Conservation (phyloP, 2,113 vertebrate genomes). For the Heptranchias perlo region DNA sequence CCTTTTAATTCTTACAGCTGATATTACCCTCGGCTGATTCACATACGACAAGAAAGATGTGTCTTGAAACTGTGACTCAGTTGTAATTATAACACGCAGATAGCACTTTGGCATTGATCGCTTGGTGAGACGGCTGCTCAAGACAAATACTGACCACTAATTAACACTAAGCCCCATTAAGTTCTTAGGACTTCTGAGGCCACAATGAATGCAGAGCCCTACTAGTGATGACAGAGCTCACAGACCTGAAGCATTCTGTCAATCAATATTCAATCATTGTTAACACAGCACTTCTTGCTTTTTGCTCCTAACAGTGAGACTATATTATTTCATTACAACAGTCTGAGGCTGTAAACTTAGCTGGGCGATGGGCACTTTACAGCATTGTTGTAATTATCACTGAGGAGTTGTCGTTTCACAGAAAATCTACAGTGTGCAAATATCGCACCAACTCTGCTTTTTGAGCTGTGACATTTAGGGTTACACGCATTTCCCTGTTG, state of each 20-base stretch:
- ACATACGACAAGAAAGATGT: slow-evolving; percentile 20
- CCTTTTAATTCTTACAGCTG: slow-evolving; percentile 25
- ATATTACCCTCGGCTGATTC: slow-evolving; percentile 34
- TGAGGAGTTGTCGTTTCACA: slow-evolving; percentile 10
- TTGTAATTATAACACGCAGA: not conserved
- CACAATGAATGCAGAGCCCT: slow-evolving; percentile 18
- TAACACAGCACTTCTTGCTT: slow-evolving; percentile 29
- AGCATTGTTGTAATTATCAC: slow-evolving; percentile 23
- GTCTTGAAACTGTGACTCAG: slow-evolving; percentile 14
- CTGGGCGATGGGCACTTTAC: not conserved
- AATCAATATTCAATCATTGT: slow-evolving; percentile 34
- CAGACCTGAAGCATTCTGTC: slow-evolving; percentile 19
- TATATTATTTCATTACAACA: slow-evolving; percentile 22
- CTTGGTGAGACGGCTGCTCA: slow-evolving; percentile 24
- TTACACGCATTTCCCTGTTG: slow-evolving; percentile 68
- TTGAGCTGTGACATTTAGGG: slow-evolving; percentile 52
- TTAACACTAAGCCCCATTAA: slow-evolving; percentile 16
- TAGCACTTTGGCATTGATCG: slow-evolving; percentile 18
- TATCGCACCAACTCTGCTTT: slow-evolving; percentile 8
- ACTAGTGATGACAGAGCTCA: not conserved
- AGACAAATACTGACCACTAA: slow-evolving; percentile 21
- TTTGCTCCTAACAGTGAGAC: slow-evolving; percentile 29
- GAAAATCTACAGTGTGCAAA: slow-evolving; percentile 32
- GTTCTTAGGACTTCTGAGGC: slow-evolving; percentile 10
- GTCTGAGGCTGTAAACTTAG: slow-evolving; percentile 1